Percentiles rank a stretch among this genome's conserved stretches.
phyloP scores from a whole-genome alignment of 1,140 invertebrate genomes.

The Drosophila quadrilineata region DNA sequence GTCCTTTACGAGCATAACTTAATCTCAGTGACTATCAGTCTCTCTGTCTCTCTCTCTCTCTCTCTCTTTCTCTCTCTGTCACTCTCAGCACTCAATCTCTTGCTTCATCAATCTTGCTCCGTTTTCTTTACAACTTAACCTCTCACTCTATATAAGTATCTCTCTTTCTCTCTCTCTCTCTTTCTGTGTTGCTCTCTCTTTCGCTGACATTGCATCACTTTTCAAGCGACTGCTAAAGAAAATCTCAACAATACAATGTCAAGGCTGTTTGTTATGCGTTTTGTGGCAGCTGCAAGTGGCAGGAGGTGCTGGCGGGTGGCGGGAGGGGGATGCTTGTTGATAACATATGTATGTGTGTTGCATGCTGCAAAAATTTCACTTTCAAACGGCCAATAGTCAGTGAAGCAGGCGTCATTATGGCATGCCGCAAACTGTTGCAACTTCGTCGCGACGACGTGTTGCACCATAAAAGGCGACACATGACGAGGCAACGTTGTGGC shows the following conservation, averaged over 20 bases:
- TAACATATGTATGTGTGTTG: conserved; percentile 55
- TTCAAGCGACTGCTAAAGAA: not conserved
- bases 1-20: too few relatives aligned
- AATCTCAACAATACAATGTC: conserved; percentile 5
- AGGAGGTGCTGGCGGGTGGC: not conserved
- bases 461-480: conserved; percentile 61
- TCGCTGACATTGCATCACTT: not conserved
- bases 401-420: conserved; percentile 20
- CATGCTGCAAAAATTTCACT: conserved; percentile 61
- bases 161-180: not conserved
- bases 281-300: not conserved
- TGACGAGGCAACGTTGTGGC: conserved; percentile 57
- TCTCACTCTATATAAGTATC: too few relatives aligned
- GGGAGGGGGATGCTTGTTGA: not conserved
- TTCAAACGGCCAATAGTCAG: conserved; percentile 53
- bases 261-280: too few relatives aligned
- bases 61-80: too few relatives aligned
- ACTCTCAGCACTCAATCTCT: too few relatives aligned
- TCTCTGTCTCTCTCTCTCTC: too few relatives aligned
- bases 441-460: conserved; percentile 48
- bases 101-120: too few relatives aligned
- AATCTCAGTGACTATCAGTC: too few relatives aligned
- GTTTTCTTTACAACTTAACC: too few relatives aligned
- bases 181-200: not conserved
- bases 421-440: conserved; percentile 33